These are phyloP conservation scores for Drosophila tsacasi DNA, from an alignment of 1,140 invertebrate species.

Conservation along the genomic window DNA sequence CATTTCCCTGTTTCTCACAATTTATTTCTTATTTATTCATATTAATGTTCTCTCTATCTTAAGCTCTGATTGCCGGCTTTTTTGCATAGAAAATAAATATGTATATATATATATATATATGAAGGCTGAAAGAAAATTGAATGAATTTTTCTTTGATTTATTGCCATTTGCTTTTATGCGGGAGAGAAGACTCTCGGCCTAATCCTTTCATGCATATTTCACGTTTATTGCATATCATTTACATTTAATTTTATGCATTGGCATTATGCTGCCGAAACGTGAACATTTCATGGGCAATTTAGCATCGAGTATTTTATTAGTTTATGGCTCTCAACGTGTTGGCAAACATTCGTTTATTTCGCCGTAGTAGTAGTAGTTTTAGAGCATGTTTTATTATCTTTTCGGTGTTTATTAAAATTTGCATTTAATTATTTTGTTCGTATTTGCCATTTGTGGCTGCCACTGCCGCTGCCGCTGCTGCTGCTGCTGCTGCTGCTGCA, in stretches of 20 bases:
- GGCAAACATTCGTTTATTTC: constrained; percentile 21
- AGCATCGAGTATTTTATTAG: constrained; percentile 49
- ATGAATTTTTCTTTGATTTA: constrained; percentile 15
- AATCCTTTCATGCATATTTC: constrained; percentile 42
- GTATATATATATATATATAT: neutral
- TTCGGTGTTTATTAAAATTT: constrained; percentile 70
- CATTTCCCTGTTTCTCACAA: constrained; percentile 18
- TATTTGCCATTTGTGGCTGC: constrained; percentile 72
- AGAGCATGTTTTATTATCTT: constrained; percentile 41
- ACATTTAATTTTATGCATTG: constrained; percentile 68
- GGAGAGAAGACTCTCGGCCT: constrained; percentile 15
- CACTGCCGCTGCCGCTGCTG: constrained; percentile 38
- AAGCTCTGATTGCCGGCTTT: neutral
- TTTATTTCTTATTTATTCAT: constrained; percentile 9
- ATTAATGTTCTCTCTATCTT: constrained; percentile 9
- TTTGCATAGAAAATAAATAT: neutral
- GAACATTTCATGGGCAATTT: constrained; percentile 58
- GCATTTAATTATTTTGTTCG: constrained; percentile 76
- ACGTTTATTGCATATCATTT: constrained; percentile 58
- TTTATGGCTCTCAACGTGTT: constrained; percentile 22
- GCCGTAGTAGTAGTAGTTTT: constrained; percentile 1
- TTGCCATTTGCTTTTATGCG: constrained; percentile 1
- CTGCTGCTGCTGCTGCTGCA: constrained; percentile 45
- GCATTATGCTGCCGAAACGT: constrained; percentile 44
- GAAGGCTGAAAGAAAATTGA: constrained; percentile 9